A percentile compares a stretch with the other conserved stretches of the same genome.
Evolutionary conservation across 2,797 vertebrate genomes (phyloP).

Genomic region (Taenioides sp.): DNA sequence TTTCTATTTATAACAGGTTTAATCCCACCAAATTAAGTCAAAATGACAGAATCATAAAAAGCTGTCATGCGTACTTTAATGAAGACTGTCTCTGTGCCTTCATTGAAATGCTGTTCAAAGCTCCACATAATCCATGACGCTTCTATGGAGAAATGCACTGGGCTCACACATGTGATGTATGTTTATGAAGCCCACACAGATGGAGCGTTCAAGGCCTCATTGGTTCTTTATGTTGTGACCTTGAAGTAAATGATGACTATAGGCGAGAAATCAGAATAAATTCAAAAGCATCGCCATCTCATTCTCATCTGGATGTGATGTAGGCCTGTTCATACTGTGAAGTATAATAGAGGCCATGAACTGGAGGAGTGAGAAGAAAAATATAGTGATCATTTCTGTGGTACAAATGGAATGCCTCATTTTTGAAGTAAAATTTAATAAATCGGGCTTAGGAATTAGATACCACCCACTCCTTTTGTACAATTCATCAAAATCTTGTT

Average conservation of each 20-base stretch:
- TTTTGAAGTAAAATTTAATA: no score
- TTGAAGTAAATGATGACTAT: not conserved
- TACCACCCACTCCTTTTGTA: no score
- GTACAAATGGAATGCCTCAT: not conserved
- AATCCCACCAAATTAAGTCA: no score
- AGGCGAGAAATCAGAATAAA: not conserved
- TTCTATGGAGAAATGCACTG: not conserved
- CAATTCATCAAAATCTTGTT: no score
- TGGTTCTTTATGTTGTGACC: slow-evolving; percentile 9
- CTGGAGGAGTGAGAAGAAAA: not conserved
- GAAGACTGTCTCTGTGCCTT: not conserved
- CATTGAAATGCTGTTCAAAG: not conserved
- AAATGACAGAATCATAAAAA: no score
- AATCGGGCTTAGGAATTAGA: no score
- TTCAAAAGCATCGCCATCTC: not conserved
- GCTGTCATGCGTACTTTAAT: not conserved
- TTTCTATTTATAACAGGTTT: no score
- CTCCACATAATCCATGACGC: not conserved
- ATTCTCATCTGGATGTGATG: not conserved
- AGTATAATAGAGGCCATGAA: not conserved
- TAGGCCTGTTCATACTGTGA: not conserved
- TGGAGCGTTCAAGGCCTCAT: not conserved
- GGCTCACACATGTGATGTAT: not conserved
- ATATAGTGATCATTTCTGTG: not conserved
- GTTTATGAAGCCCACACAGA: slow-evolving; percentile 2